Percentiles rank a stretch among this genome's conserved stretches.
These are phyloP conservation scores for Strix uralensis DNA, from an alignment of 2,113 vertebrate genomes.

Conservation along the genomic window DNA sequence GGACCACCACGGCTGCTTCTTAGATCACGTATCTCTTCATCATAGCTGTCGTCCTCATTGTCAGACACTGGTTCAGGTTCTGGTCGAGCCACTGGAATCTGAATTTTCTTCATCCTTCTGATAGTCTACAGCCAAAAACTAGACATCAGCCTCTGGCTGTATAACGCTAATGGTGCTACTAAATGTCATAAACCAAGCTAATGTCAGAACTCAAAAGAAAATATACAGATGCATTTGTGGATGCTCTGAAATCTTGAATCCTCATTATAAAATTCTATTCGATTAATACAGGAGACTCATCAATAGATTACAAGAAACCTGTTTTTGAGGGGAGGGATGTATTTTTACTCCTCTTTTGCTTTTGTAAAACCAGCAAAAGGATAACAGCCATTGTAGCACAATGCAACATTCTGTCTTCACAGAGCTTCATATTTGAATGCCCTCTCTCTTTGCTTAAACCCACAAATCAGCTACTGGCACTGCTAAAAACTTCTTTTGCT, in stretches of 20 bases:
- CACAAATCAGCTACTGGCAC: background rate
- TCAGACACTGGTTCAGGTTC: conserved; percentile 91
- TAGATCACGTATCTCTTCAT: conserved; percentile 88
- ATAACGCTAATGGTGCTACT: background rate
- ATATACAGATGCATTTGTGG: background rate
- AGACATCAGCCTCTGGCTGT: background rate
- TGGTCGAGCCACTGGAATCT: conserved; percentile 86
- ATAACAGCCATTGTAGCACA: background rate
- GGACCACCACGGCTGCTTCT: conserved; percentile 80
- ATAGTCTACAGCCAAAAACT: conserved; percentile 82
- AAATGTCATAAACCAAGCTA: background rate
- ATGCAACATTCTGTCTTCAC: background rate
- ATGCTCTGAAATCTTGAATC: background rate
- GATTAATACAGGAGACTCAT: background rate
- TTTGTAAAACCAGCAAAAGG: background rate
- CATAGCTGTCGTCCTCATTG: conserved; percentile 93
- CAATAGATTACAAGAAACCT: background rate
- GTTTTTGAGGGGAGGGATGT: background rate
- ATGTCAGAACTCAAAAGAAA: background rate
- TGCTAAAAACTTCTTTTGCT: background rate
- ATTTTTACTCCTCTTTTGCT: background rate
- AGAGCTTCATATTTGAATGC: background rate
- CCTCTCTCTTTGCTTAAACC: background rate
- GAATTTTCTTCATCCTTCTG: conserved; percentile 94
- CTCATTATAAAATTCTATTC: background rate